phyloP scores from a whole-genome alignment of 2,888 invertebrate species.

The Tachina lurida region DNA sequence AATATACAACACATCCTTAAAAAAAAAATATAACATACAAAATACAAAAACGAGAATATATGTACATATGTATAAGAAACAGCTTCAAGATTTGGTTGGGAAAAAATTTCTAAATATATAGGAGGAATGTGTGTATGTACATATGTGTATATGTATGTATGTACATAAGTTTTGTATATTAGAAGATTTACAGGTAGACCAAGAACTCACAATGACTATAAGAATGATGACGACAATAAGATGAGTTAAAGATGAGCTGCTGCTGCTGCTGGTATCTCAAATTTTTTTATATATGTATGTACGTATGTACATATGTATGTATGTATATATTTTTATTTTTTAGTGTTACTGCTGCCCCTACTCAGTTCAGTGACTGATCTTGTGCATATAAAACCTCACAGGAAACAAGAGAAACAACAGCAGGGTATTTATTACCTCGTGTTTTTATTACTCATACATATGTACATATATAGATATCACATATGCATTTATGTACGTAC shows the following conservation, averaged over 20 bases:
- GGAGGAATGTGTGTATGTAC: background rate
- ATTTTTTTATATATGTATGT: constrained; percentile 25
- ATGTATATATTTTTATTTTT: constrained; percentile 9
- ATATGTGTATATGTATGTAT: background rate
- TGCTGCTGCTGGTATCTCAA: constrained; percentile 29
- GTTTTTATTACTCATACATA: constrained; percentile 25
- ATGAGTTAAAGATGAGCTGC: constrained; percentile 60
- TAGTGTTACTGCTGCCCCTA: constrained; percentile 22
- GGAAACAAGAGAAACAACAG: constrained; percentile 64
- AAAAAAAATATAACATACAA: constrained; percentile 9
- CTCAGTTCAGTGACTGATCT: constrained; percentile 66
- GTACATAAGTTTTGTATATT: background rate
- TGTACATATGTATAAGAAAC: background rate
- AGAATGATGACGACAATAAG: constrained; percentile 32
- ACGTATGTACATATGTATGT: background rate
- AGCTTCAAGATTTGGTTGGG: constrained; percentile 53
- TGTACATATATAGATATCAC: background rate
- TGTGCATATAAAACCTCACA: constrained; percentile 54
- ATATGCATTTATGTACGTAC: background rate
- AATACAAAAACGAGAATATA: constrained; percentile 8
- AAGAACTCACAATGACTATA: constrained; percentile 36
- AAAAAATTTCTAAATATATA: constrained; percentile 37
- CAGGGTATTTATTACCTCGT: constrained; percentile 61
- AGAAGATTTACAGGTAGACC: constrained; percentile 60
- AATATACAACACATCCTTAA: constrained; percentile 59